These are phyloP conservation scores for Notospermus geniculatus DNA, from an alignment of 1,140 invertebrate species.

Conservation along the genomic window DNA sequence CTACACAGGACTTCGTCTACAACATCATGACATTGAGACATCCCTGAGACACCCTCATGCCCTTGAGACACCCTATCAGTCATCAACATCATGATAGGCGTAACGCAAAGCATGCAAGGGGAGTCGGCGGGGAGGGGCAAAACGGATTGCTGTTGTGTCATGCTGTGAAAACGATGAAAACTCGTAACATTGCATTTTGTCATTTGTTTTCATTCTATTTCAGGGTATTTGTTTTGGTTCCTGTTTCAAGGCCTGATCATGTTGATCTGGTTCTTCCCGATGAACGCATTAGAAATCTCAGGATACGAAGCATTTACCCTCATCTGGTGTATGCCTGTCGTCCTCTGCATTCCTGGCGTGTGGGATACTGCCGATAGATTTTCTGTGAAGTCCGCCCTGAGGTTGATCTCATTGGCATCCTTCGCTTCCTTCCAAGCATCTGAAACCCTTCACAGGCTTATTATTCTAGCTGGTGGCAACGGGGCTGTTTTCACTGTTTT, in stretches of 20 bases:
- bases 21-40: too few species aligned
- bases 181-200: too few species aligned
- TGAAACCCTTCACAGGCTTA: constrained; percentile 42
- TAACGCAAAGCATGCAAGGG: too few species aligned
- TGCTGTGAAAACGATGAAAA: too few species aligned
- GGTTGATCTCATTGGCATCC: constrained; percentile 32
- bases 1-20: too few species aligned
- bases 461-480: constrained; percentile 42
- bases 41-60: too few species aligned
- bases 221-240: constrained; percentile 55
- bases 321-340: constrained; percentile 44
- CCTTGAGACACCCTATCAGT: too few species aligned
- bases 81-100: too few species aligned
- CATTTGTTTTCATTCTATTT: constrained; percentile 25
- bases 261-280: constrained; percentile 57
- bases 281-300: constrained; percentile 55
- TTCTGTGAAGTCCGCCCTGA: constrained; percentile 36
- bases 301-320: constrained; percentile 54
- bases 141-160: too few species aligned
- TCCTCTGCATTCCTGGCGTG: constrained; percentile 36
- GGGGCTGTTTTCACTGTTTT: constrained; percentile 43
- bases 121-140: too few species aligned
- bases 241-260: constrained; percentile 53
- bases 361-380: constrained; percentile 32
- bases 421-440: constrained; percentile 50